Percentiles rank a stretch among this genome's conserved stretches.
Conservation (phyloP, 2,113 vertebrate genomes). For the Etheostoma cragini region DNA sequence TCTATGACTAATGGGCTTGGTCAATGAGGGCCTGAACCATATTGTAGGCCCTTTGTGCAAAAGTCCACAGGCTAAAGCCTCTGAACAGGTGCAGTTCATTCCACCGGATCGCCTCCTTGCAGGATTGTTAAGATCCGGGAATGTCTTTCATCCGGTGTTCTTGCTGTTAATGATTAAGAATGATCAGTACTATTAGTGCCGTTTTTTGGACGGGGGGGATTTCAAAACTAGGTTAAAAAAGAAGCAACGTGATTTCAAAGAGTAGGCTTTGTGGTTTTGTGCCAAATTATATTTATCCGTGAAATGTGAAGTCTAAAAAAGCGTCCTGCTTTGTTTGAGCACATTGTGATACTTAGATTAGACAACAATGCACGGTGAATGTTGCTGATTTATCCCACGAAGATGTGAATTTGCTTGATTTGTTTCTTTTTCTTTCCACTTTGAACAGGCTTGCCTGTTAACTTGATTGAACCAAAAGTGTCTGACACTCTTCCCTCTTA, state of each 20-base stretch:
- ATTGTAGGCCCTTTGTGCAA: conserved; percentile 87
- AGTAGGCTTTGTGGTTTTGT: conserved; percentile 13
- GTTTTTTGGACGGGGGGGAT: neutral
- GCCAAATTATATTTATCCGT: conserved; percentile 23
- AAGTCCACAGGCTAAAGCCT: conserved; percentile 88
- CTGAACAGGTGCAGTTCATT: conserved; percentile 82
- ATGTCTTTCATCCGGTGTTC: conserved; percentile 73
- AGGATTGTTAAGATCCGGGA: conserved; percentile 75
- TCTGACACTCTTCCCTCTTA: conserved; percentile 91
- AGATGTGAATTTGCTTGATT: conserved; percentile 66
- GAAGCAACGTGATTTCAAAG: conserved; percentile 12
- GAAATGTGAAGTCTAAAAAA: conserved; percentile 36
- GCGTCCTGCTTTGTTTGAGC: conserved; percentile 39
- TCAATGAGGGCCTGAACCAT: conserved; percentile 84
- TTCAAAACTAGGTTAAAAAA: conserved; percentile 22
- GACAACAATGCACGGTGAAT: conserved; percentile 45
- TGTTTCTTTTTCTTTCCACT: conserved; percentile 70
- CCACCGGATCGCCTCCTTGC: conserved; percentile 67
- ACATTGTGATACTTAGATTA: conserved; percentile 50
- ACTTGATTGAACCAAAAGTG: conserved; percentile 85
- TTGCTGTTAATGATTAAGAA: conserved; percentile 74
- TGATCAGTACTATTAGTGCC: conserved; percentile 51
- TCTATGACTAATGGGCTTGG: conserved; percentile 89
- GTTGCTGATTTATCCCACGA: conserved; percentile 59
- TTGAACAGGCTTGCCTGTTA: conserved; percentile 80